Base-by-base conservation (phyloP, 2,888 invertebrate genomes). In the Dendrolimus houi region DNA sequence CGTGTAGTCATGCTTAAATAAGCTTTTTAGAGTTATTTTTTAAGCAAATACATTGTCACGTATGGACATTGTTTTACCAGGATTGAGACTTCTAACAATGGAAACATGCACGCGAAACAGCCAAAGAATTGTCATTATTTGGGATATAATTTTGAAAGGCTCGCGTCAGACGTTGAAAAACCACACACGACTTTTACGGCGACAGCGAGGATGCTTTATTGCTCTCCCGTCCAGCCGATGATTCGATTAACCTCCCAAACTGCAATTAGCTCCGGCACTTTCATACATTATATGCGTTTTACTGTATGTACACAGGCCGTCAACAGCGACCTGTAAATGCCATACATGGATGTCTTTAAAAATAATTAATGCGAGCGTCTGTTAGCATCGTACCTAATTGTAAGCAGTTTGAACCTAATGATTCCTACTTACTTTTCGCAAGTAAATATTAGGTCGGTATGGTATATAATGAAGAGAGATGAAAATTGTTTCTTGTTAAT, bases 131-230 rank as follows among this genome's bases (percentile, higher is more conserved):
- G 76, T 78, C 79, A 78, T 85, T 81, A 83, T 85, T 85, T 76
- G 72, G 81, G 75, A 72, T 77, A 84, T 79, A 77, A 82, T 81
- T 83, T 78, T 76, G 71, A 77, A 74, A 75, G 71, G 66, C 67
- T 70, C 73, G 70, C 74, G 76, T 75, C 79, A 74, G 80, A 77
- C 79, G 80, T 73, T 81, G 82, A 85, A 85, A 87, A 87, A 86
- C 85, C 85, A 74, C 85, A 84, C 83, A 75, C 74, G 82, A 80
- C 81, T 83, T 88, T 85, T 87, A 88, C 69, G 85, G 85, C 75
- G 81, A 83, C 83, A 77, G 78, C 65, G 69, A 64, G 65, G 73
- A 84, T 83, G 75, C 72, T 86, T 87, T 87, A 87, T 81, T 79
- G 68, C 67, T 64, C 78, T 77, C 81, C 71, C 72, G 70, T 70